Percentiles rank a stretch among this genome's conserved stretches.
phyloP scores from a whole-genome alignment of 1,140 invertebrate species.

The Hyles euphorbiae region DNA sequence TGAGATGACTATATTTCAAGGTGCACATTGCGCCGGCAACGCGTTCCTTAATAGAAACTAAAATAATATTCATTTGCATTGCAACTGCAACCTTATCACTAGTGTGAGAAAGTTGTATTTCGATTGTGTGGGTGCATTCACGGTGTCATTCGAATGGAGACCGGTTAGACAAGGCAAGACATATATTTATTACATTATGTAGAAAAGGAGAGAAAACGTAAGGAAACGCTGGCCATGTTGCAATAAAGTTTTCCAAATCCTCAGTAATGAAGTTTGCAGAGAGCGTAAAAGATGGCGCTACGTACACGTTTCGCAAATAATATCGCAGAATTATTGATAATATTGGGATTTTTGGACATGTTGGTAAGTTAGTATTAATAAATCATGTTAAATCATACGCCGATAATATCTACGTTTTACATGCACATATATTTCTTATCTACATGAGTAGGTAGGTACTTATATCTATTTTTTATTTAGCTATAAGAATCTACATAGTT shows the following conservation, averaged over 20 bases:
- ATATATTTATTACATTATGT: slow-evolving; percentile 35
- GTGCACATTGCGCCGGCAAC: slow-evolving; percentile 50
- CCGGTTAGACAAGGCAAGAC: slow-evolving; percentile 40
- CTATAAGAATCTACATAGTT: no score
- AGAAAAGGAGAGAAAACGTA: slow-evolving; percentile 44
- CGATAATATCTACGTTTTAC: no score
- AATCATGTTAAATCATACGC: no score
- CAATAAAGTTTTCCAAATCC: slow-evolving; percentile 44
- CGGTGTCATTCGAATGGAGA: slow-evolving; percentile 31
- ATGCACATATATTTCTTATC: no score
- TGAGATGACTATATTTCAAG: slow-evolving; percentile 61
- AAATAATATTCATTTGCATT: slow-evolving; percentile 40
- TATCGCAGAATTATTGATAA: slow-evolving; percentile 4
- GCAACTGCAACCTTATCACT: slow-evolving; percentile 64
- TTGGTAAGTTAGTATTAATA: no score
- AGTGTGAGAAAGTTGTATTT: slow-evolving; percentile 51
- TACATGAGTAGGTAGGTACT: no score
- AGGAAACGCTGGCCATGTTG: slow-evolving; percentile 39
- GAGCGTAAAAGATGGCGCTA: slow-evolving; percentile 59
- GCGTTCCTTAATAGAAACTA: slow-evolving; percentile 35
- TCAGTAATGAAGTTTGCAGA: slow-evolving; percentile 31
- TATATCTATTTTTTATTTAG: no score
- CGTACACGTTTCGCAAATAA: slow-evolving; percentile 17
- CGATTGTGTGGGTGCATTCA: slow-evolving; percentile 28
- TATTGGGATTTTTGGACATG: no score